Evolutionary conservation across 2,113 vertebrate species (phyloP).

Genomic region (Lota lota): DNA sequence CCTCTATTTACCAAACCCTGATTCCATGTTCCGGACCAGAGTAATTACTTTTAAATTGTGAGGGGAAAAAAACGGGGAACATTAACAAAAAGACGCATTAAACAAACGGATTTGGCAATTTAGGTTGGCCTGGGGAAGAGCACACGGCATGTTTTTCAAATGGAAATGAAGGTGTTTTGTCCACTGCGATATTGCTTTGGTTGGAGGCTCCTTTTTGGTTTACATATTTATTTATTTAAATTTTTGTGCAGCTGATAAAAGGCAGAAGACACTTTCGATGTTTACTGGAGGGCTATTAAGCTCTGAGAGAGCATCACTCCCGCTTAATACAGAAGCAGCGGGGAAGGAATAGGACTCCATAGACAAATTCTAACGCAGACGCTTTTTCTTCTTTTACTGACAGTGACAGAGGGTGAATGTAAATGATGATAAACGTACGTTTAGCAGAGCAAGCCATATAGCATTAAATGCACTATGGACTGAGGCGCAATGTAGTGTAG

Average conservation of each 20-base stretch:
- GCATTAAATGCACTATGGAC: too few species aligned
- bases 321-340: constrained; percentile 32
- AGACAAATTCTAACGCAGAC: too few species aligned
- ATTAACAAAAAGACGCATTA: constrained; percentile 54
- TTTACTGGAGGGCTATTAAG: constrained; percentile 44
- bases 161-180: constrained; percentile 62
- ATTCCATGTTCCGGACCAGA: constrained; percentile 55
- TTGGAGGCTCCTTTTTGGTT: constrained; percentile 30
- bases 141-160: constrained; percentile 59
- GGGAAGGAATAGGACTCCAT: constrained; percentile 4
- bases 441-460: too few species aligned
- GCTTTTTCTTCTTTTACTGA: constrained; percentile 10
- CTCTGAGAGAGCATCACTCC: constrained; percentile 52
- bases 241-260: constrained; percentile 41
- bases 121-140: constrained; percentile 39
- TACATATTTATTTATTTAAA: constrained; percentile 23
- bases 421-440: too few species aligned
- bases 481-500: neutral
- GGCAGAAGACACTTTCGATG: constrained; percentile 29
- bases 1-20: constrained; percentile 66
- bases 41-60: constrained; percentile 74
- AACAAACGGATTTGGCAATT: constrained; percentile 62
- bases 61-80: constrained; percentile 50
- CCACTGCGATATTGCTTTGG: constrained; percentile 38
- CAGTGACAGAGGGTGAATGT: too few species aligned